phyloP scores from a whole-genome alignment of 2,888 invertebrate genomes.

The Pseudococcus longispinus region DNA sequence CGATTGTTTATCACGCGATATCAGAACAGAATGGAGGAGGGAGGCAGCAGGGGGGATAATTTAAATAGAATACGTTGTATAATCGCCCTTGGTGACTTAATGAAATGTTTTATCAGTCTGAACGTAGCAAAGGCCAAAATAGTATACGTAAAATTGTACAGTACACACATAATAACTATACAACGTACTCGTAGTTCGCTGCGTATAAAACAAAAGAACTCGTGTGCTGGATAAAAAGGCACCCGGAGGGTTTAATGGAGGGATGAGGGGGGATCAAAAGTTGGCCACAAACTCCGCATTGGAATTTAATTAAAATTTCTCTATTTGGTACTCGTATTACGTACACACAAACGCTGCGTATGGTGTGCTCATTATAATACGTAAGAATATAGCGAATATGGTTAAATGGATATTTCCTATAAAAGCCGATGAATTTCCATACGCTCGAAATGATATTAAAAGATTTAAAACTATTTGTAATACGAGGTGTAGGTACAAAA shows the following conservation, averaged over 20 bases:
- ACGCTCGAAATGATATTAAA: constrained; percentile 19
- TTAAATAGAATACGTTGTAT: neutral
- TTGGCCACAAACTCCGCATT: neutral
- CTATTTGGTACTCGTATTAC: neutral
- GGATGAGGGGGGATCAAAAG: neutral
- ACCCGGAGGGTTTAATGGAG: neutral
- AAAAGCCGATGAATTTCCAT: neutral
- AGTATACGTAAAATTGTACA: neutral
- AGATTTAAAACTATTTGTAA: neutral
- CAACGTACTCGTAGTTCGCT: neutral
- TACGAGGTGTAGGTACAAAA: neutral
- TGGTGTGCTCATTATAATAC: neutral
- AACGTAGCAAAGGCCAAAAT: neutral
- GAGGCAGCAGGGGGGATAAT: neutral
- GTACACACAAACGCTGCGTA: too few relatives aligned
- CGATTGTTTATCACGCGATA: neutral
- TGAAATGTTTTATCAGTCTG: neutral
- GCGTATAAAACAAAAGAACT: neutral
- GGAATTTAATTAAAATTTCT: constrained; percentile 33
- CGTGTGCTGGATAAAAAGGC: neutral
- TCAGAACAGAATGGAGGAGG: neutral
- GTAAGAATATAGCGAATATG: neutral
- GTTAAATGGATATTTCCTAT: neutral
- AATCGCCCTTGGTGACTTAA: neutral
- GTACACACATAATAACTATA: neutral